phyloP scores from a whole-genome alignment of 2,797 vertebrate species.

The Urosaurus nigricauda region DNA sequence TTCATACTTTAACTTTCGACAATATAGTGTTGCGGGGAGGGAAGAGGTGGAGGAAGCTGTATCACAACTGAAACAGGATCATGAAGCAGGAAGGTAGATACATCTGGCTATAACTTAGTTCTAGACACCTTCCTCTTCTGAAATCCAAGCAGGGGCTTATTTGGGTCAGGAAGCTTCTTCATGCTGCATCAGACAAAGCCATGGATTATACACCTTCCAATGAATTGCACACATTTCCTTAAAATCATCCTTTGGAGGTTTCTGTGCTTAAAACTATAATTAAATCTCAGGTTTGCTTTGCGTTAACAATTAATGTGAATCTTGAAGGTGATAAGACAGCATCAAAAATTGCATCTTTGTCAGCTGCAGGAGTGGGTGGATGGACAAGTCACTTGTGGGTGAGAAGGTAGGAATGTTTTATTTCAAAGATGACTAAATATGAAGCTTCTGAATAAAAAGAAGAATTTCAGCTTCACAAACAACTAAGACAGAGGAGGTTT shows the following conservation, averaged over 20 bases:
- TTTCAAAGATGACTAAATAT: neutral
- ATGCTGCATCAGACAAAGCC: neutral
- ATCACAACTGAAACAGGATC: neutral
- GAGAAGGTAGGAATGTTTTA: too few relatives aligned
- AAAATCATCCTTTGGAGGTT: neutral
- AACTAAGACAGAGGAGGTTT: neutral
- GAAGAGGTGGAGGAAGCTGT: neutral
- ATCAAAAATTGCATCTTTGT: neutral
- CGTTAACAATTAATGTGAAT: neutral
- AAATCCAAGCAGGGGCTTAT: neutral
- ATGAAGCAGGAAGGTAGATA: neutral
- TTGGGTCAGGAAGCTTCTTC: neutral
- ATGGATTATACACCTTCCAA: neutral
- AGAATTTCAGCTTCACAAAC: neutral
- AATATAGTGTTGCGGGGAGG: neutral
- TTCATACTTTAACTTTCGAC: neutral
- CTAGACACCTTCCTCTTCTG: neutral
- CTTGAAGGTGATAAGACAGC: neutral
- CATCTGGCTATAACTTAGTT: neutral
- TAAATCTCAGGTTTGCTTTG: neutral
- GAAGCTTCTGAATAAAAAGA: neutral
- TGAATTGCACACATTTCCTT: too few relatives aligned
- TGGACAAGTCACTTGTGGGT: neutral
- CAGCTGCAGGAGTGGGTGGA: neutral
- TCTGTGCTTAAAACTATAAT: neutral